Evolutionary conservation across 2,113 vertebrate genomes (phyloP).

Genomic region (Rhea pennata): DNA sequence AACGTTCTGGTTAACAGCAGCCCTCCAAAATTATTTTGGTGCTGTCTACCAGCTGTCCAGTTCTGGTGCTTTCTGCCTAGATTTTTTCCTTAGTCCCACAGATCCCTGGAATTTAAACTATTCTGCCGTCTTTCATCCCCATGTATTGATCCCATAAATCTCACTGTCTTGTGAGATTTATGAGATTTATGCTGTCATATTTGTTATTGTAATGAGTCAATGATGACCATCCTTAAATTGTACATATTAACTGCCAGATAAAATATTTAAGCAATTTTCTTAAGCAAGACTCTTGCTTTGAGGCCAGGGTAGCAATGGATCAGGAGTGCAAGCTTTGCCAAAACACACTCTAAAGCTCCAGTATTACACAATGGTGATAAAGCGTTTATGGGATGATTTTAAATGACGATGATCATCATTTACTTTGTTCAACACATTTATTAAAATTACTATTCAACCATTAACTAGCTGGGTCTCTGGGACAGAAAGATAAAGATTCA

Average conservation of each 20-base stretch:
- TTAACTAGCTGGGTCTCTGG: conserved; percentile 2
- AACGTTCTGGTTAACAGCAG: not conserved
- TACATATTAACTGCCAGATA: not conserved
- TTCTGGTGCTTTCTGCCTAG: not conserved
- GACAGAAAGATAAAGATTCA: conserved; percentile 35
- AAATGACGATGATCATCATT: not conserved
- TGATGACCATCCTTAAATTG: not conserved
- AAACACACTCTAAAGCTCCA: not conserved
- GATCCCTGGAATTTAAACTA: not conserved
- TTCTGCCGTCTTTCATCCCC: not conserved
- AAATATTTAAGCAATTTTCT: conserved; percentile 21
- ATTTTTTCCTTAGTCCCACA: not conserved
- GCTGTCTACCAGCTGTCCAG: not conserved
- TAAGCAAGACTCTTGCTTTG: conserved; percentile 6
- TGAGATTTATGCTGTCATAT: not conserved
- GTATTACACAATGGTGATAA: conserved; percentile 7
- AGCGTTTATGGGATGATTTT: conserved; percentile 41
- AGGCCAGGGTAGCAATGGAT: not conserved
- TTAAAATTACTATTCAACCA: conserved; percentile 19
- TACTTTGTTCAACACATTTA: conserved; percentile 30
- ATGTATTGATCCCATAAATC: not conserved
- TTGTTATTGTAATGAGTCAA: not conserved
- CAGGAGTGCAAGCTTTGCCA: not conserved
- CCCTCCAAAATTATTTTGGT: not conserved
- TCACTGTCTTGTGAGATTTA: not conserved